Evolutionary conservation across 2,888 invertebrate species (phyloP).

Genomic region (Hemicrepidius hirtus): DNA sequence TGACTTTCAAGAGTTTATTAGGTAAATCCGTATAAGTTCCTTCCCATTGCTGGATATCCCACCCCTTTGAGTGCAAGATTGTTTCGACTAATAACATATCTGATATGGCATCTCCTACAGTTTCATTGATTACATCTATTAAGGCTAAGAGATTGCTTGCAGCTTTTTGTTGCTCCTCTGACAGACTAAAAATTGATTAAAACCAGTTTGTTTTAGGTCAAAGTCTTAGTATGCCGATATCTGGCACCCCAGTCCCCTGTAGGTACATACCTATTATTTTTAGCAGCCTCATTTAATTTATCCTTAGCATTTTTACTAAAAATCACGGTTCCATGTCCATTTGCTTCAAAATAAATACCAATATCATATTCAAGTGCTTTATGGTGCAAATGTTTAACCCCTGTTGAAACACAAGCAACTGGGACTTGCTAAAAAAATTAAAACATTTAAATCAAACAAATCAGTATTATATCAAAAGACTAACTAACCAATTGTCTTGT

Average conservation of each 20-base stretch:
- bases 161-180: conserved; percentile 72
- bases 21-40: conserved; percentile 89
- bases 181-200: conserved; percentile 41
- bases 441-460: conserved; percentile 3
- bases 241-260: too few relatives aligned
- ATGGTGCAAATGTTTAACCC: conserved; percentile 97
- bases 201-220: too few relatives aligned
- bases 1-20: conserved; percentile 90
- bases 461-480: conserved; percentile 45
- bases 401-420: conserved; percentile 93
- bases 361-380: conserved; percentile 93
- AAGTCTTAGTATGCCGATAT: too few relatives aligned
- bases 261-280: conserved; percentile 69
- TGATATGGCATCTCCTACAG: conserved; percentile 97
- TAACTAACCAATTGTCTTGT: conserved; percentile 79
- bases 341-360: conserved; percentile 99
- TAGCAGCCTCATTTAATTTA: conserved; percentile 73
- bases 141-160: conserved; percentile 80
- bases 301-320: conserved; percentile 84
- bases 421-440: conserved; percentile 85
- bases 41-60: conserved; percentile 88
- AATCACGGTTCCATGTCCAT: conserved; percentile 97
- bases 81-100: conserved; percentile 96
- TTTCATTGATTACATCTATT: conserved; percentile 93
- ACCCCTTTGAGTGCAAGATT: conserved; percentile 87